A percentile compares a stretch with the other conserved stretches of the same genome.
Evolutionary conservation across 2,113 vertebrate species (phyloP).

Genomic region (Sinocyclocheilus grahami): DNA sequence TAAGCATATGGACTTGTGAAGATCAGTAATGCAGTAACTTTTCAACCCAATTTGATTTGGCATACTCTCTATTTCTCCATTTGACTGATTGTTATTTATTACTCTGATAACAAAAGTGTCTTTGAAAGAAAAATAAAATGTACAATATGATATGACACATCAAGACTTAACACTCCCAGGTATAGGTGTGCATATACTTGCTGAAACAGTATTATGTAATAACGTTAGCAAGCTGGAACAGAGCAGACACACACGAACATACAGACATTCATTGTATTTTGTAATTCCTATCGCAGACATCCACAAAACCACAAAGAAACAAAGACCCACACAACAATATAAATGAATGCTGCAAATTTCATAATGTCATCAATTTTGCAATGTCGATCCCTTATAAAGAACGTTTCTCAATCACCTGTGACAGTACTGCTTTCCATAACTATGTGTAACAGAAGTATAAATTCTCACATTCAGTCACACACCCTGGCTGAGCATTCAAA

Average conservation of each 20-base stretch:
- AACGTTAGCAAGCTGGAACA: neutral
- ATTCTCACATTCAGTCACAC: neutral
- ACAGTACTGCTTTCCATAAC: no score
- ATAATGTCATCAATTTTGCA: constrained; percentile 2
- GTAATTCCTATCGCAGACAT: neutral
- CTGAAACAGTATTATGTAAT: neutral
- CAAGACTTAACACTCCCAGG: neutral
- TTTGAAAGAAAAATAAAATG: no score
- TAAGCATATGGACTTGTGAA: neutral
- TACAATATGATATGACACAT: no score
- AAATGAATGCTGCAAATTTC: neutral
- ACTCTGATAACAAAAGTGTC: no score
- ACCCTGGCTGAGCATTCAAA: neutral
- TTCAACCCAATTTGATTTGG: neutral
- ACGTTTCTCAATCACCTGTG: no score
- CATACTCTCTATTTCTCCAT: no score
- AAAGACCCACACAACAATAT: neutral
- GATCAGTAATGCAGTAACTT: neutral
- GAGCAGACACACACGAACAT: neutral
- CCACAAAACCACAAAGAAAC: constrained; percentile 41
- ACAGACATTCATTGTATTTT: neutral
- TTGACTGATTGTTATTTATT: no score
- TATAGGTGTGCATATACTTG: neutral
- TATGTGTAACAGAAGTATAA: no score
- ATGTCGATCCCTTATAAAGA: neutral